A percentile compares a stretch with the other conserved stretches of the same genome.
phyloP scores from a whole-genome alignment of 2,797 vertebrate species.

The Melanotaenia trifasciata region DNA sequence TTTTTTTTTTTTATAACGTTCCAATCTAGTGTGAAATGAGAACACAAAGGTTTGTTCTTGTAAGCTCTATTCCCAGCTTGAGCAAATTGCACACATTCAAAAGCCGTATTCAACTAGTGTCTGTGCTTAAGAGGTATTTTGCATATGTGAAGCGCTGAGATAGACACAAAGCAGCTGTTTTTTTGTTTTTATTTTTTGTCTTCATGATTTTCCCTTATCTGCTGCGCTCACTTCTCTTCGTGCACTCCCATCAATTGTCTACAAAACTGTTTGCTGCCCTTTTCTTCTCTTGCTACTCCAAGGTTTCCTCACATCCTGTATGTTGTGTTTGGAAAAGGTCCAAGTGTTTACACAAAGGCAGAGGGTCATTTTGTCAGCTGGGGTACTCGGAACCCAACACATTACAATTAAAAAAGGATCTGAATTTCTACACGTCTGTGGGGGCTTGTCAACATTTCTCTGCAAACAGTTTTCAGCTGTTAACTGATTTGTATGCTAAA shows the following conservation, averaged over 20 bases:
- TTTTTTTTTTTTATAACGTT: too few relatives aligned
- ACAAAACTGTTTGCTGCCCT: neutral
- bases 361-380: slow-evolving; percentile 2
- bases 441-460: neutral
- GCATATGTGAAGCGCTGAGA: neutral
- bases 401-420: slow-evolving; percentile 10
- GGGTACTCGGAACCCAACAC: neutral
- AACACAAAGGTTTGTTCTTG: too few relatives aligned
- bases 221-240: slow-evolving; percentile 4
- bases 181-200: too few relatives aligned
- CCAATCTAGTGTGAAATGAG: too few relatives aligned
- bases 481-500: slow-evolving; percentile 5
- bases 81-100: too few relatives aligned
- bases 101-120: too few relatives aligned
- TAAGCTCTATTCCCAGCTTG: too few relatives aligned
- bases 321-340: neutral
- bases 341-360: slow-evolving; percentile 1
- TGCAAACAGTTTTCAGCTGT: slow-evolving; percentile 1
- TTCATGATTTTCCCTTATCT: slow-evolving; percentile 3
- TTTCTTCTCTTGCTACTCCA: neutral
- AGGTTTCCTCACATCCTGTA: slow-evolving; percentile 4
- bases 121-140: too few relatives aligned
- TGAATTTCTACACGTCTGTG: neutral
- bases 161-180: neutral
- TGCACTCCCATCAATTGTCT: slow-evolving; percentile 2